Conservation (phyloP, 2,797 vertebrate genomes). For the Pangasius mekongensis region DNA sequence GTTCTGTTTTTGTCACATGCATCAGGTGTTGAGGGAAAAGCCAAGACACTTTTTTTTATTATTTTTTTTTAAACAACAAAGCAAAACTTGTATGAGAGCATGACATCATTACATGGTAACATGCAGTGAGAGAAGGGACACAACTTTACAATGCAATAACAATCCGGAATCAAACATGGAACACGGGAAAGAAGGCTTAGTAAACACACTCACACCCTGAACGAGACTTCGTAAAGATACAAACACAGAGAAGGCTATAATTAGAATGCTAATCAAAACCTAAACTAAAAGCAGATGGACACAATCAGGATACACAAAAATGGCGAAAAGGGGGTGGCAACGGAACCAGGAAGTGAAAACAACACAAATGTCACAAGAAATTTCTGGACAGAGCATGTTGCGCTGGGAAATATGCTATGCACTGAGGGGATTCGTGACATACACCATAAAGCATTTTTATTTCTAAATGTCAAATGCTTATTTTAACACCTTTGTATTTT, state of each 20-base stretch:
- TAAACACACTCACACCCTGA: no score
- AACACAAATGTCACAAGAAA: background rate
- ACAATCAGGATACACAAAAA: background rate
- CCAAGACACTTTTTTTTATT: no score
- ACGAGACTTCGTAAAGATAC: background rate
- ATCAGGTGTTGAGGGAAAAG: background rate
- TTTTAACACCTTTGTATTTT: background rate
- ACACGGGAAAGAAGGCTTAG: background rate
- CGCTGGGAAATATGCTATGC: background rate
- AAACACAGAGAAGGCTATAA: background rate
- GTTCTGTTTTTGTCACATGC: background rate
- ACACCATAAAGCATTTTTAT: background rate
- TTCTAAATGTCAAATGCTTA: background rate
- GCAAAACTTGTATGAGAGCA: background rate
- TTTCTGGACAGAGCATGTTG: background rate
- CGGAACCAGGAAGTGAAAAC: background rate
- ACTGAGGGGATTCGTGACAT: background rate
- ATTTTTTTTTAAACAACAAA: background rate
- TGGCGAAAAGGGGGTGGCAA: background rate
- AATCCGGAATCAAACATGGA: background rate
- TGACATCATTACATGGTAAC: background rate
- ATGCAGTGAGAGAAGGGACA: background rate
- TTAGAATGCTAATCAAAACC: background rate
- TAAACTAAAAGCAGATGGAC: background rate
- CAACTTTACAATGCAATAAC: background rate